Base-by-base conservation (phyloP, 2,113 vertebrate species). In the Rhea americana region DNA sequence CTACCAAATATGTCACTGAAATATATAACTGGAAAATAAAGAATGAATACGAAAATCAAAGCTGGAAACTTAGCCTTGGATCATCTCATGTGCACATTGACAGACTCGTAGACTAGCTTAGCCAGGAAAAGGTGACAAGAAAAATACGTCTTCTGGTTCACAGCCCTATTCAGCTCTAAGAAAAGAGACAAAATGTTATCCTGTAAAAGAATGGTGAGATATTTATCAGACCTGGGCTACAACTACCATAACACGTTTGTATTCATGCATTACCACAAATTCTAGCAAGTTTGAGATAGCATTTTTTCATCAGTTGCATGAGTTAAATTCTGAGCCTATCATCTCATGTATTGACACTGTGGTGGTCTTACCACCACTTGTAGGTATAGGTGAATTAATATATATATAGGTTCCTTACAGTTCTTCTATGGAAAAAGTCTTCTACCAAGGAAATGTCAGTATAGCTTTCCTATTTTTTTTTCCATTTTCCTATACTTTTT, bases 1-100 rank as follows among this genome's bases (percentile, higher is more conserved):
- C 25, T 68, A 73, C 35, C 5, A 71, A 71, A 45, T 80, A 47
- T 59, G 18, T 85, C 28, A 65, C 21, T 82, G 50, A 37, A 15
- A 70, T 55, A 62, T 41, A 12, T 86, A 59, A 73, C 48, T 78
- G 61, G 73, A 94, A 91, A 94, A 58, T 83, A 45, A 91, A 75
- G 35, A 85, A 45, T 32, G 66, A 91, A 71, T 56, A 71, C 10
- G 10, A 76, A 83, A 85, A 78, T 80, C 35, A 68, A 48, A 78
- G 14, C 15, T 79, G 66, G 51, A 76, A 93, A 66, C 13, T 19
- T 93, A 26, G 51, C 58, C 41, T 63, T 58, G 66, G 21, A 9
- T 51, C 28, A 28, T 68, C 12, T 77, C 50, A 7, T 30, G 5
- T 77, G 6, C 30, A 77, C 7, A 48, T 5, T 68, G 53, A 56